Conservation (phyloP, 2,797 vertebrate species). For the Semaprochilodus insignis region DNA sequence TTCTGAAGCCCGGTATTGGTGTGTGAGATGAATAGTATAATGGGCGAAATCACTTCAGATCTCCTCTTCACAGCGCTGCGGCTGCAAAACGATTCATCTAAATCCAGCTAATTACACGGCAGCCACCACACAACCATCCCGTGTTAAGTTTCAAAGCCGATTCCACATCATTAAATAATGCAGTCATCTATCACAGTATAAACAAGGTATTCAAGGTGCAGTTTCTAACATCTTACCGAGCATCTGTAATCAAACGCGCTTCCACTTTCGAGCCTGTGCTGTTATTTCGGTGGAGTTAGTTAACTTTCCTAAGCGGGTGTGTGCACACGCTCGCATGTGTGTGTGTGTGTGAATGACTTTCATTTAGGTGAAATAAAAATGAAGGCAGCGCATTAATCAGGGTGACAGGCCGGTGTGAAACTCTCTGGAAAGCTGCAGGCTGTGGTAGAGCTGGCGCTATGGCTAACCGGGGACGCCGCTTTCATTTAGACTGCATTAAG, state of each 20-base stretch:
- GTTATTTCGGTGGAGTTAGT: slow-evolving; percentile 12
- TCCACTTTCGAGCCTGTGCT: neutral
- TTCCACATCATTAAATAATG: slow-evolving; percentile 2
- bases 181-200: neutral
- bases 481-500: slow-evolving; percentile 38
- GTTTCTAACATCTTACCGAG: neutral
- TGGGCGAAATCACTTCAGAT: slow-evolving; percentile 28
- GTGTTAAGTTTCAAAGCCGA: neutral
- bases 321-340: neutral
- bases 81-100: slow-evolving; percentile 27
- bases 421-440: slow-evolving; percentile 26
- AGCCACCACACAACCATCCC: neutral
- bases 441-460: slow-evolving; percentile 9
- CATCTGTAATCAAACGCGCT: neutral
- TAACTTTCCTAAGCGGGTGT: neutral
- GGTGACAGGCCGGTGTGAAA: slow-evolving; percentile 45
- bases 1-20: slow-evolving; percentile 12
- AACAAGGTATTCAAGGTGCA: neutral
- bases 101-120: slow-evolving; percentile 36
- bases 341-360: slow-evolving; percentile 38
- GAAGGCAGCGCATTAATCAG: slow-evolving; percentile 50
- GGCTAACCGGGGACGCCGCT: slow-evolving; percentile 1
- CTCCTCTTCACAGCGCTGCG: slow-evolving; percentile 24
- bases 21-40: slow-evolving; percentile 21
- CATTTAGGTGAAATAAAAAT: slow-evolving; percentile 42